Evolutionary conservation across 2,888 invertebrate species (phyloP), one percentile per base, ranked within the genome.

Genomic region (Acrocera orbiculus): DNA sequence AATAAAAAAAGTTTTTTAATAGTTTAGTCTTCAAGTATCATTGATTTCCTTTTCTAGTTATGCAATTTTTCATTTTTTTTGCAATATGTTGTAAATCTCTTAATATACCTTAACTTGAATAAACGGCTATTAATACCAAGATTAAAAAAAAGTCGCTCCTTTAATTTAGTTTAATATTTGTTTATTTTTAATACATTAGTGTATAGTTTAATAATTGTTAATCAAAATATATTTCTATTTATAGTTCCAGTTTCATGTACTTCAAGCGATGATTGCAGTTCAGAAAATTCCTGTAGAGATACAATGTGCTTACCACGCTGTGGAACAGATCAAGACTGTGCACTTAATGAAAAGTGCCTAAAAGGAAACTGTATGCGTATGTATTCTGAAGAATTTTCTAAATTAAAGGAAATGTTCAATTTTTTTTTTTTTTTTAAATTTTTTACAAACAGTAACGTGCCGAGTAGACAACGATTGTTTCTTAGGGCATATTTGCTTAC

Each of bases 391-490:
- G 22, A 36, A 28, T 27, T 32, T 24, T 3, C n/a, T 29, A 10
- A 8, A 11, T 23, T 22, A 9, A 9, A 9, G n/a, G 3, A 14
- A 25, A 25, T 9, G 15, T 5, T 15, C 4, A 10, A 2, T 9
- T 26, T 26, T 8, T 26, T 26, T 4, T 8, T n/a, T 24, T 24
- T 24, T n/a, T n/a, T 27, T 8, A 13, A 27, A 9, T 5, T 9
- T n/a, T 32, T 9, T 22, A 4, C 9, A 5, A 27, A 24, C 55
- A 71, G 73, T 89, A 37, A 89, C 87, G 4, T 90, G 90, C 51
- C 73, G 86, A 30, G 76, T 86, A 2, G 87, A 89, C 53, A 85
- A 87, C 48, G 89, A 90, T 49, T 90, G 89, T 48, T 87, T 89
- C 70, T 64, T 87, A 37, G 87, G 87, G 2, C 86, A 89, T 48